Conservation (phyloP, 2,888 invertebrate species). For the Cyrtodaria siliqua region DNA sequence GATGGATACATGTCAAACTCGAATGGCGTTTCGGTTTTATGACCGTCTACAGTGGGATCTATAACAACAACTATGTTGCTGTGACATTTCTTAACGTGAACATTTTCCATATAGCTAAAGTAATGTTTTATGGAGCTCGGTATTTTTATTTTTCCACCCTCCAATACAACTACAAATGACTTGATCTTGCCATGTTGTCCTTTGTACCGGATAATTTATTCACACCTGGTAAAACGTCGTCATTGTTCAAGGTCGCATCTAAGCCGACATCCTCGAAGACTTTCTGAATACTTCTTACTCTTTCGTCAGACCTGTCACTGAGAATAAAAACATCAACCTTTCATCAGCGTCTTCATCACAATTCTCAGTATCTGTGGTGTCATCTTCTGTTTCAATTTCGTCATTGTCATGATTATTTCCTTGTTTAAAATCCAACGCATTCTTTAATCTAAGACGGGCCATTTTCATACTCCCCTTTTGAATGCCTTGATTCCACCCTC, state of each 20-base stretch:
- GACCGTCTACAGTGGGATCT: too few relatives aligned
- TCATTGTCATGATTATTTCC: background rate
- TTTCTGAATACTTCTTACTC: background rate
- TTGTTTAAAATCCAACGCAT: conserved; percentile 11
- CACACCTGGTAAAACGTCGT: conserved; percentile 5
- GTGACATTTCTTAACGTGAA: background rate
- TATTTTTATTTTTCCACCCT: background rate
- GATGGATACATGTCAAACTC: too few relatives aligned
- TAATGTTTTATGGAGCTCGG: background rate
- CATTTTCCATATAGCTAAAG: conserved; percentile 9
- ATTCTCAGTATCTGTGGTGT: background rate
- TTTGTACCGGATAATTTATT: conserved; percentile 13
- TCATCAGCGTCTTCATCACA: background rate
- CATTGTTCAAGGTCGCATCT: conserved; percentile 24
- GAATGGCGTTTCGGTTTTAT: too few relatives aligned
- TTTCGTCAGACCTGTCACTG: conserved; percentile 8
- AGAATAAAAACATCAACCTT: conserved; percentile 32
- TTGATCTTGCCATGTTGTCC: conserved; percentile 13
- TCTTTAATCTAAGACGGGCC: conserved; percentile 25
- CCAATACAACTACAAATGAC: conserved; percentile 30
- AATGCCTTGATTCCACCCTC: conserved; percentile 37
- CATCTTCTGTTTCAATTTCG: conserved; percentile 3
- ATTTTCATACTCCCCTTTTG: conserved; percentile 17
- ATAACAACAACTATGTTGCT: too few relatives aligned
- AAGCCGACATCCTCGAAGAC: conserved; percentile 6